Conservation (phyloP, 2,888 invertebrate genomes). For the Drosophila nigritarsus region DNA sequence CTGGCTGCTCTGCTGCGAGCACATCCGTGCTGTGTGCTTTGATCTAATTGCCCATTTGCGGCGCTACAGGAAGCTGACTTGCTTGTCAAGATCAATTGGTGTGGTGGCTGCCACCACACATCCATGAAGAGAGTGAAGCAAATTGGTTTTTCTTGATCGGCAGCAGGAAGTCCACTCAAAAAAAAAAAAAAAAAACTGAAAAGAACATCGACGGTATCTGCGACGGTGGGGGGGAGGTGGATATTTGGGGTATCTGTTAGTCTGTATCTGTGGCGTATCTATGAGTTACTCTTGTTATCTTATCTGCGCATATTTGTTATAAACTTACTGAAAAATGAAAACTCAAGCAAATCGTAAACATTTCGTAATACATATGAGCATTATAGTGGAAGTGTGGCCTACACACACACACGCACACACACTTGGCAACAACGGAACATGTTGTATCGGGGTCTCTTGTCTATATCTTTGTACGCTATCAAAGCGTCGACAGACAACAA, state of each 20-base stretch:
- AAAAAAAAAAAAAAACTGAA: not conserved
- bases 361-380: conserved; percentile 71
- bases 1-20: conserved; percentile 22
- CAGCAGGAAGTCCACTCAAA: conserved; percentile 44
- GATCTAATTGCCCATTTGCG: conserved; percentile 73
- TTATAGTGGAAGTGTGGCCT: conserved; percentile 62
- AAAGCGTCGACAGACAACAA: conserved; percentile 63
- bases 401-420: conserved; percentile 27
- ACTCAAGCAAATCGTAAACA: conserved; percentile 79
- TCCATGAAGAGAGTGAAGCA: not conserved
- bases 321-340: conserved; percentile 70
- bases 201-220: no score
- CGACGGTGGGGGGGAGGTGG: no score
- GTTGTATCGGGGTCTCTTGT: conserved; percentile 63
- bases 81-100: conserved; percentile 54
- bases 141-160: conserved; percentile 2
- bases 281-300: conserved; percentile 62
- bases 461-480: conserved; percentile 69
- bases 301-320: conserved; percentile 74
- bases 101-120: not conserved
- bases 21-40: conserved; percentile 57
- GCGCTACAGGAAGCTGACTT: conserved; percentile 67
- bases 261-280: conserved; percentile 43
- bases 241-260: not conserved
- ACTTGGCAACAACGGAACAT: conserved; percentile 62